Conservation (phyloP, 2,888 invertebrate genomes). For the Ochropacha duplaris region DNA sequence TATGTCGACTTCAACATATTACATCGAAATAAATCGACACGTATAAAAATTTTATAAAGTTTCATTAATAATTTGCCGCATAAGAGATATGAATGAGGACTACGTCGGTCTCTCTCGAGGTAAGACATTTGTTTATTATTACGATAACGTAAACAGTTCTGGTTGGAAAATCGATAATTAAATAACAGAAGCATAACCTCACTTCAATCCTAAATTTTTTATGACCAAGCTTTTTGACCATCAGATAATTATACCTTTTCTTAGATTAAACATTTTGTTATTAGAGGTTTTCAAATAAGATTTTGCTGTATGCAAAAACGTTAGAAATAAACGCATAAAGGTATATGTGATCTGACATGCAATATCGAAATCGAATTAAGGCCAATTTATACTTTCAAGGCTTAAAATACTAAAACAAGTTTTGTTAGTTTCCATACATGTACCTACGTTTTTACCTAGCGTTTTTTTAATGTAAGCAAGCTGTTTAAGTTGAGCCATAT, state of each 20-base stretch:
- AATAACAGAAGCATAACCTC: constrained; percentile 76
- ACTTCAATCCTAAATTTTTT: not conserved
- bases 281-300: not conserved
- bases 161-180: constrained; percentile 69
- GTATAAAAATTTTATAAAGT: constrained; percentile 40
- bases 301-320: not conserved
- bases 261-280: not conserved
- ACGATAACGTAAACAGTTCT: constrained; percentile 33
- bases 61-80: constrained; percentile 65
- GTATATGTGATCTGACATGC: constrained; percentile 15
- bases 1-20: constrained; percentile 8
- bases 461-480: not conserved
- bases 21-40: constrained; percentile 14
- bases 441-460: not conserved
- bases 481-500: not conserved
- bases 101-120: constrained; percentile 93
- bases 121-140: constrained; percentile 64
- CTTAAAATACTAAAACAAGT: not conserved
- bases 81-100: constrained; percentile 94
- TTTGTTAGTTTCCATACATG: not conserved
- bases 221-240: not conserved
- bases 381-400: not conserved
- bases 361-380: not conserved
- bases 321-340: constrained; percentile 18
- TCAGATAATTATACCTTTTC: not conserved